Base-by-base conservation (phyloP, 2,113 vertebrate species). In the Lepus timidus region DNA sequence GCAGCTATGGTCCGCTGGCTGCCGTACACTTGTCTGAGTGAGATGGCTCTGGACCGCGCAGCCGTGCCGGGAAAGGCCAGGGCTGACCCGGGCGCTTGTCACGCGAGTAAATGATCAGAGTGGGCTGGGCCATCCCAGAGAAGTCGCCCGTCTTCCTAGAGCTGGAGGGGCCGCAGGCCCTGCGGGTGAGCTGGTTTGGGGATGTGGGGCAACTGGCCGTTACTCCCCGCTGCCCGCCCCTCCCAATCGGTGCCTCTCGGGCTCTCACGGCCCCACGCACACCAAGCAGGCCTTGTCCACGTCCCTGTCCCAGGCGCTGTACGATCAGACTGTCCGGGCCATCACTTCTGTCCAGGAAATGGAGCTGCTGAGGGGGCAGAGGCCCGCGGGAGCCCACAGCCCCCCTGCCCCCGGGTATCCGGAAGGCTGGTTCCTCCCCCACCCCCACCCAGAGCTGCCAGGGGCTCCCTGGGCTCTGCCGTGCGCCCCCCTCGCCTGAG, bases 51-150 rank as follows among this genome's bases (percentile, higher is more conserved):
- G 44, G 52, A 86, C 7, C 6, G 20, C 4, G 17, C 25, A 62
- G 80, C 62, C 13, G 4, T 1, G 55, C 1, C 27, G 70, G 12
- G 39, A 16, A 44, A 44, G 44, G 6, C 44, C 44, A 44, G 44
- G 44, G 44, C 44, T 44, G 44, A 7, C 44, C 44, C 44, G 6
- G 44, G 44, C 39, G 23, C 61, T 76, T 12, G 0, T 39, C 36
- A 58, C 13, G 31, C 23, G 73, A 81, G 52, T 89, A 62, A 68
- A 44, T 94, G 82, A 79, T 86, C 84, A 80, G 71, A 70, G 85
- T 36, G 82, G 80, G 84, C 83, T 4, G 70, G 33, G n/a, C 39
- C 67, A 58, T 90, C 85, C 89, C 39, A 20, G 74, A 88, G 87
- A 78, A 62, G 51, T 90, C 9, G 5, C 13, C 25, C 1, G 80